phyloP scores from a whole-genome alignment of 2,113 vertebrate genomes.

The Hypanus sabinus region DNA sequence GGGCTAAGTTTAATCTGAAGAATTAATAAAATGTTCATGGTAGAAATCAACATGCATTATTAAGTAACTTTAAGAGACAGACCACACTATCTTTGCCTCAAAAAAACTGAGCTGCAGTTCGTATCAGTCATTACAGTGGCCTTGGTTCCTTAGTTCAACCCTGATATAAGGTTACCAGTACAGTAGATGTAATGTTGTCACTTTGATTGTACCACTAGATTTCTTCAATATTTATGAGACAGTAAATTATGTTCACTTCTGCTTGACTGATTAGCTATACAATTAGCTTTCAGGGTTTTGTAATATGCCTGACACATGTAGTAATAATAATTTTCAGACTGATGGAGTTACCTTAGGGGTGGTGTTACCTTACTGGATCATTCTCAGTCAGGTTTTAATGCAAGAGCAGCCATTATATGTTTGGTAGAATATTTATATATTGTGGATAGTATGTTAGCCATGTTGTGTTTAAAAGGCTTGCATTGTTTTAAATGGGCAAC shows the following conservation, averaged over 20 bases:
- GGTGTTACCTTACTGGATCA: not conserved
- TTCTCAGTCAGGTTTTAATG: not conserved
- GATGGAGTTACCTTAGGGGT: not conserved
- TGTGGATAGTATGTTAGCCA: too few relatives aligned
- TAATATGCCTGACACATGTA: not conserved
- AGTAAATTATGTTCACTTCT: not conserved
- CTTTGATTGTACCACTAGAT: not conserved
- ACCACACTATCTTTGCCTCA: not conserved
- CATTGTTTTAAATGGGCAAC: too few relatives aligned
- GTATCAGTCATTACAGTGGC: not conserved
- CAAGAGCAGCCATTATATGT: not conserved
- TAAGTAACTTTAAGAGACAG: not conserved
- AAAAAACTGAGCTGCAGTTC: not conserved
- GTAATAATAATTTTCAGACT: not conserved
- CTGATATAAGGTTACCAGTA: not conserved
- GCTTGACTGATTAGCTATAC: not conserved
- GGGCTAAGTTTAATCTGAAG: not conserved
- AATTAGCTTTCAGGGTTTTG: not conserved
- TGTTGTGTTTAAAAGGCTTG: too few relatives aligned
- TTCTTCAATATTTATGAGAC: conserved; percentile 22
- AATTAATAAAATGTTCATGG: not conserved
- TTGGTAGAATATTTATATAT: too few relatives aligned
- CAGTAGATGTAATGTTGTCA: not conserved
- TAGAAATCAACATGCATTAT: not conserved
- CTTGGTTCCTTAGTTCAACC: not conserved